Conservation (phyloP, 2,797 vertebrate genomes). For the Centropyge bicolor region DNA sequence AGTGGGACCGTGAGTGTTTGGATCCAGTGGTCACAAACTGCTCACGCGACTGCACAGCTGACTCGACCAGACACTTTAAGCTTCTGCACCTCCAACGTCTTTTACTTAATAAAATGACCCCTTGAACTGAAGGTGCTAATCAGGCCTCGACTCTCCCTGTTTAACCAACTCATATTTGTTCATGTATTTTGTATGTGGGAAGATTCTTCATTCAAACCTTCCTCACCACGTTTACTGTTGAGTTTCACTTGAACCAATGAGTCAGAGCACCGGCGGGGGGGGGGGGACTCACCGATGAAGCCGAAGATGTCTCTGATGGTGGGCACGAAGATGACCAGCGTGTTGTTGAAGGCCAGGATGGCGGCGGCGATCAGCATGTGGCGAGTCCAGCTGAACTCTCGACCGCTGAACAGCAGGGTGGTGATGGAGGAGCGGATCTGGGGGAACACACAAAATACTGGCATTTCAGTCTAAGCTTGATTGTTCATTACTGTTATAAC, state of each 20-base stretch:
- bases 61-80: conserved; percentile 47
- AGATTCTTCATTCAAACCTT: background rate
- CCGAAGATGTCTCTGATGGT: conserved; percentile 98
- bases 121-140: conserved; percentile 41
- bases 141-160: background rate
- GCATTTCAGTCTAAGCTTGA: background rate
- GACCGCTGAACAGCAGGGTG: conserved; percentile 89
- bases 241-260: background rate
- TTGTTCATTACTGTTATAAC: background rate
- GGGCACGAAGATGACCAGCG: conserved; percentile 96
- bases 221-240: background rate
- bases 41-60: conserved; percentile 51
- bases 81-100: conserved; percentile 35
- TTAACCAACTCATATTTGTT: conserved; percentile 8
- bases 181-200: too few species aligned
- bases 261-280: background rate
- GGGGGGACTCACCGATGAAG: conserved; percentile 93
- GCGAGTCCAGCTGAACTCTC: conserved; percentile 95
- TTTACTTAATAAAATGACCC: conserved; percentile 36
- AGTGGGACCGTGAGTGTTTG: background rate
- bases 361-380: conserved; percentile 91
- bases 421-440: conserved; percentile 96
- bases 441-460: background rate
- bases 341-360: conserved; percentile 91
- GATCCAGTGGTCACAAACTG: conserved; percentile 22